These are phyloP conservation scores for Latrodectus elegans DNA, from an alignment of 2,888 invertebrate species.

Conservation along the genomic window DNA sequence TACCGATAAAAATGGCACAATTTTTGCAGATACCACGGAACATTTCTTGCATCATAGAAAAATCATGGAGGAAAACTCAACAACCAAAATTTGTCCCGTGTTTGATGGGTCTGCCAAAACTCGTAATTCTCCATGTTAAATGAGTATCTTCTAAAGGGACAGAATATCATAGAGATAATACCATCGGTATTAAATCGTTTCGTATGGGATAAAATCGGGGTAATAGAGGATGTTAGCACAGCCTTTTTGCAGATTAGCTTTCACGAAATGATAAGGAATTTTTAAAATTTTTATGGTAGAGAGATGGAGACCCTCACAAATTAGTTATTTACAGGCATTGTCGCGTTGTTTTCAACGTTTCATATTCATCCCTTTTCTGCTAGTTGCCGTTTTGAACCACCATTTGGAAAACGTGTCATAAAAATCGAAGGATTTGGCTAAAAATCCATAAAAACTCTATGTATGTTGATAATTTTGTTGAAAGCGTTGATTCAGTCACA, in stretches of 20 bases:
- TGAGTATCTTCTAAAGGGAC: not conserved
- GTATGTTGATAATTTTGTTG: constrained; percentile 20
- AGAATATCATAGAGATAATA: constrained; percentile 13
- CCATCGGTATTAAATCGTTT: constrained; percentile 8
- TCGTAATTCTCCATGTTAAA: not conserved
- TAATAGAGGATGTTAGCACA: constrained; percentile 6
- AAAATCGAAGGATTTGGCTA: not conserved
- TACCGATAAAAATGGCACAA: no score
- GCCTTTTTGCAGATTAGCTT: not conserved
- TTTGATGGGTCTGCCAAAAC: not conserved
- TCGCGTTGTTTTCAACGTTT: constrained; percentile 8
- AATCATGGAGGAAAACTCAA: not conserved
- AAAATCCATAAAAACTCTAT: constrained; percentile 3
- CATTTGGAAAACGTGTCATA: not conserved
- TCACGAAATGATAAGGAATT: not conserved
- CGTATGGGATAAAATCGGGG: not conserved
- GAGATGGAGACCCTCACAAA: not conserved
- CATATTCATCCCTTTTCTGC: not conserved
- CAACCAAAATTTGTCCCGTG: not conserved
- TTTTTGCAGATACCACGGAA: no score
- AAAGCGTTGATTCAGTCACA: not conserved
- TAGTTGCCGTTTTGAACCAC: not conserved
- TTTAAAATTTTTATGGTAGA: constrained; percentile 14
- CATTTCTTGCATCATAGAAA: no score
- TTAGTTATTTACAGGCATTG: not conserved